Base-by-base conservation (phyloP, 2,888 invertebrate genomes). In the Hypsopygia costalis region DNA sequence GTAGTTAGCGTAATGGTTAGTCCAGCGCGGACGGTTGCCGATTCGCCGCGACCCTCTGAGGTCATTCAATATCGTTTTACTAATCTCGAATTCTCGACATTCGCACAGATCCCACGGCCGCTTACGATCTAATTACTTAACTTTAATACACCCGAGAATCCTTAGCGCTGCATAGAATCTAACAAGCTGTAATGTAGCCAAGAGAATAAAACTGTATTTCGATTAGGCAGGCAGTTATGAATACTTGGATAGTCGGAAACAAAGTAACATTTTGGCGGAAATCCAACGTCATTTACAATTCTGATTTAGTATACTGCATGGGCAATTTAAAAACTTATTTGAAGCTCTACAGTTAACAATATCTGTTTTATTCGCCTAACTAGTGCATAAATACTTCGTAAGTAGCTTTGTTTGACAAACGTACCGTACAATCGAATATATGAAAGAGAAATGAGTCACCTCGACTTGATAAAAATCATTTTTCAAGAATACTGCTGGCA, bases 251-350 rank as follows among this genome's bases (percentile, higher is more conserved):
- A 67, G 69, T 76, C 70, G 71, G 68, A 67, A 72, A 79, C 78
- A 76, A 74, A 80, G 71, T 75, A 73, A 69, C 70, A 66, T 82
- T 16, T 16, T 85, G 85, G 85, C 83, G 64, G 68, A 66, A 68
- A 74, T 80, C 83, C 83, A 85, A 80, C 62, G 61, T 67, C 73
- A 74, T 76, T 78, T 76, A 77, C 72, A 77, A 73, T 77, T 76
- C 70, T 74, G 72, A 78, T 80, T 79, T 73, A 75, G 64, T 70
- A 58, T 49, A 69, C 70, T 62, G 76, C 71, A 76, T 64, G 69
- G 71, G 66, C 72, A 67, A 74, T 76, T 78, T 67, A 62, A 70
- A 72, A 69, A 58, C 59, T 69, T 59, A 56, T 61, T 55, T 50
- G 43, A 57, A 63, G 59, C 65, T 62, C 40, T 53, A 49, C 49